Percentiles rank a stretch among this genome's conserved stretches.
Evolutionary conservation across 2,888 invertebrate genomes (phyloP).

Genomic region (Branchellion lobata): DNA sequence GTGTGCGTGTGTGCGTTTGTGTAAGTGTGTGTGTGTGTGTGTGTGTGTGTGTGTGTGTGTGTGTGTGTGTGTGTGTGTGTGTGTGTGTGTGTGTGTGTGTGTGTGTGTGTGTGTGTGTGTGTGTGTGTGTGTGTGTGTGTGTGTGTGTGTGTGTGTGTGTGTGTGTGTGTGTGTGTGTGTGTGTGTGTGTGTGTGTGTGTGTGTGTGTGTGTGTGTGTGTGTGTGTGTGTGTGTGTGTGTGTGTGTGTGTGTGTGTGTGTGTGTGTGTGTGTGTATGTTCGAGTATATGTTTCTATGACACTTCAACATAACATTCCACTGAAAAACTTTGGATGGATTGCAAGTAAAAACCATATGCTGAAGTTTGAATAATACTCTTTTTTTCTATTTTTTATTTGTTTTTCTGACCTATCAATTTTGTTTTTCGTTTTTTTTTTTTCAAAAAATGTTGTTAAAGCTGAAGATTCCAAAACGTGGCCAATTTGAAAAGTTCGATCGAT

Average conservation of each 20-base stretch:
- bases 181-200: slow-evolving; percentile 43
- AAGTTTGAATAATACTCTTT: no score
- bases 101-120: slow-evolving; percentile 36
- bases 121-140: slow-evolving; percentile 31
- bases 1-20: background rate
- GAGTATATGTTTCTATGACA: no score
- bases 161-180: slow-evolving; percentile 42
- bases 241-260: slow-evolving; percentile 35
- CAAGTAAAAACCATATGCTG: no score
- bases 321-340: no score
- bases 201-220: slow-evolving; percentile 42
- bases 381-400: no score
- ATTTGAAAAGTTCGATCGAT: no score
- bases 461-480: no score
- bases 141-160: slow-evolving; percentile 35
- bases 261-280: slow-evolving; percentile 16
- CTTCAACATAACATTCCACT: no score
- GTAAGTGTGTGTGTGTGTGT: slow-evolving; percentile 10
- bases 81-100: slow-evolving; percentile 29
- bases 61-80: slow-evolving; percentile 5
- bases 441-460: no score
- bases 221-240: slow-evolving; percentile 39
- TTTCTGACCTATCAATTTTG: no score
- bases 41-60: slow-evolving; percentile 1
- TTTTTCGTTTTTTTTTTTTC: no score